Percentiles rank a stretch among this genome's conserved stretches.
Evolutionary conservation across 2,888 invertebrate species (phyloP).

Genomic region (Caenorhabditis auriculariae): DNA sequence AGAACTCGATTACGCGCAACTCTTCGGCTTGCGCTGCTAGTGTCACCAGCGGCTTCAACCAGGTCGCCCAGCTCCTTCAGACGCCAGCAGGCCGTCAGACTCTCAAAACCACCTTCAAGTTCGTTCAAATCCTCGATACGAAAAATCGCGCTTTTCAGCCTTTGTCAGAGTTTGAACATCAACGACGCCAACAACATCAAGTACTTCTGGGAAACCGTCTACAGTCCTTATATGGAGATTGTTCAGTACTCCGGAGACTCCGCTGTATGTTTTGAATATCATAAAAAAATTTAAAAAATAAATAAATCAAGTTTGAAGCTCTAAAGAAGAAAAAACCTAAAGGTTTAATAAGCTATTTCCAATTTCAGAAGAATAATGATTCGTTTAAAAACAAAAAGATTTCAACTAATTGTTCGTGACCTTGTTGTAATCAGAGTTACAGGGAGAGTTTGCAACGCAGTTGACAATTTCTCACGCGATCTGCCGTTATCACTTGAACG

Average conservation of each 20-base stretch:
- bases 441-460: conserved; percentile 25
- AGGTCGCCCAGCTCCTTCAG: conserved; percentile 35
- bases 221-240: conserved; percentile 83
- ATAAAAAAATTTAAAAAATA: neutral
- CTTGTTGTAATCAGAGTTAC: conserved; percentile 1
- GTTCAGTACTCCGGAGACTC: conserved; percentile 82
- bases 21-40: conserved; percentile 35
- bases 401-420: neutral
- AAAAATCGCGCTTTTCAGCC: conserved; percentile 13
- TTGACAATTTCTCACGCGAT: conserved; percentile 36
- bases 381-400: too few relatives aligned
- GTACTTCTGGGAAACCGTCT: conserved; percentile 80
- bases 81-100: conserved; percentile 34
- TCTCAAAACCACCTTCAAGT: conserved; percentile 40
- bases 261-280: conserved; percentile 6
- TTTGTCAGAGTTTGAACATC: conserved; percentile 32
- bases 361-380: too few relatives aligned
- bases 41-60: conserved; percentile 41
- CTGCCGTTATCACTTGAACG: conserved; percentile 32
- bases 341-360: too few relatives aligned
- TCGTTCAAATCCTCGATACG: conserved; percentile 3
- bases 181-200: conserved; percentile 58
- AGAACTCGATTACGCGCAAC: conserved; percentile 73
- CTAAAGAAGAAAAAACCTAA: too few relatives aligned
- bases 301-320: too few relatives aligned